A percentile compares a stretch with the other conserved stretches of the same genome.
phyloP scores from a whole-genome alignment of 1,140 invertebrate genomes.

The Drosophila repleta region DNA sequence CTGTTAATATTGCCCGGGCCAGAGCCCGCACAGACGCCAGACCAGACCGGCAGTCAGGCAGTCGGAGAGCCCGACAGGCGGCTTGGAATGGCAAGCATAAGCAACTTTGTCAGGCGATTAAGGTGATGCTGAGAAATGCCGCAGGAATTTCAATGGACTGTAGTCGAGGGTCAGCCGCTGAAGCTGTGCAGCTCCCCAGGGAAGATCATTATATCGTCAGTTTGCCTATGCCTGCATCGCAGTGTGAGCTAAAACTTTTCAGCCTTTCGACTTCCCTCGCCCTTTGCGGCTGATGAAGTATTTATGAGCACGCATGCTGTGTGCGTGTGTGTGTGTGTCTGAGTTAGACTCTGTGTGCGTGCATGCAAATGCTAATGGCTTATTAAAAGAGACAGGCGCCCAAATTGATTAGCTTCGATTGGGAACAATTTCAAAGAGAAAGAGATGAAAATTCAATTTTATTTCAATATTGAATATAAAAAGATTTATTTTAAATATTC shows the following conservation, averaged over 20 bases:
- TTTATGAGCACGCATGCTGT: constrained; percentile 66
- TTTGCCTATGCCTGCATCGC: constrained; percentile 44
- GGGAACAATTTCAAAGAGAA: background rate
- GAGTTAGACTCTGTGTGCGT: constrained; percentile 2
- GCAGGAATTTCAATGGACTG: constrained; percentile 75
- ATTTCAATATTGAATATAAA: background rate
- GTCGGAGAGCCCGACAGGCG: constrained; percentile 9
- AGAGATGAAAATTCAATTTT: background rate
- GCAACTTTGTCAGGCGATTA: constrained; percentile 82
- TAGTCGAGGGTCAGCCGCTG: constrained; percentile 4
- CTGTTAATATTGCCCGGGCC: constrained; percentile 73
- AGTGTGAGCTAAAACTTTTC: constrained; percentile 53
- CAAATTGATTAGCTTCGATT: constrained; percentile 12
- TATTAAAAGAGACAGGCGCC: constrained; percentile 17
- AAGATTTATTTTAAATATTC: no score
- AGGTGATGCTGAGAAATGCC: constrained; percentile 77
- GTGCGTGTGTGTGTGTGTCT: constrained; percentile 1
- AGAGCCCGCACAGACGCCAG: constrained; percentile 32
- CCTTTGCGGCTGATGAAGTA: constrained; percentile 68
- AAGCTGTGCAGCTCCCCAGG: constrained; percentile 42
- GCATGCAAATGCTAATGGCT: constrained; percentile 17
- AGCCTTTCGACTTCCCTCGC: constrained; percentile 63
- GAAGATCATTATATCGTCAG: constrained; percentile 81
- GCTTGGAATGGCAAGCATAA: constrained; percentile 60
- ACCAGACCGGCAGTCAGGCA: constrained; percentile 1